phyloP scores from a whole-genome alignment of 1,140 invertebrate species.

The Sminthurides bifidus region DNA sequence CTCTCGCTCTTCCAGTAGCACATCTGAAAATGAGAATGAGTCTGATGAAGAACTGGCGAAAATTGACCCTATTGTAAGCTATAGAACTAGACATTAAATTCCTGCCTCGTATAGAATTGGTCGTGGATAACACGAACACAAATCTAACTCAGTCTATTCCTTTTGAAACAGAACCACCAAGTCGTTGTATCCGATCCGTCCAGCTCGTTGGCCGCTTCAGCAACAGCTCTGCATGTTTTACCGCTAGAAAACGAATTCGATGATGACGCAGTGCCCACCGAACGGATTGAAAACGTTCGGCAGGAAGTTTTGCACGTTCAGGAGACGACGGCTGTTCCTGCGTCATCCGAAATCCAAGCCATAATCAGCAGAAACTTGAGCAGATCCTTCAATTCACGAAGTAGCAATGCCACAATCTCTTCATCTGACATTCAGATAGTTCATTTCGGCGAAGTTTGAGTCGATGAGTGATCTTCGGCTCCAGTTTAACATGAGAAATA shows the following conservation, averaged over 20 bases:
- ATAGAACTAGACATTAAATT: neutral
- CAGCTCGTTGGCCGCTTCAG: neutral
- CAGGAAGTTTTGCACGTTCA: neutral
- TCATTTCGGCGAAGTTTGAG: conserved; percentile 13
- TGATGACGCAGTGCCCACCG: too few relatives aligned
- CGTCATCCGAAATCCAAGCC: neutral
- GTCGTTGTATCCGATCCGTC: neutral
- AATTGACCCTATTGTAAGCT: too few relatives aligned
- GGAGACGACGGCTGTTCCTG: conserved; percentile 3
- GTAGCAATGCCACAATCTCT: neutral
- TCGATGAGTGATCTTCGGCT: too few relatives aligned
- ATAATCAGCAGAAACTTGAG: neutral
- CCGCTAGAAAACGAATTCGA: too few relatives aligned
- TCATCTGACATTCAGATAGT: conserved; percentile 14
- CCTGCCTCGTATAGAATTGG: neutral
- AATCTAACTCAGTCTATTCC: too few relatives aligned
- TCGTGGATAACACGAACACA: too few relatives aligned
- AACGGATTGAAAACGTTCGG: too few relatives aligned
- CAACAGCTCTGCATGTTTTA: neutral
- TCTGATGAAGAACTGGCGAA: neutral
- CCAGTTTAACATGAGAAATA: too few relatives aligned
- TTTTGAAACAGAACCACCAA: neutral
- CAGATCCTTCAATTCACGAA: neutral
- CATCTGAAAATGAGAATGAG: neutral
- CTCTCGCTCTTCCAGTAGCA: neutral